A percentile compares a stretch with the other conserved stretches of the same genome.
phyloP scores from a whole-genome alignment of 2,113 vertebrate species.

The Philantomba maxwellii region DNA sequence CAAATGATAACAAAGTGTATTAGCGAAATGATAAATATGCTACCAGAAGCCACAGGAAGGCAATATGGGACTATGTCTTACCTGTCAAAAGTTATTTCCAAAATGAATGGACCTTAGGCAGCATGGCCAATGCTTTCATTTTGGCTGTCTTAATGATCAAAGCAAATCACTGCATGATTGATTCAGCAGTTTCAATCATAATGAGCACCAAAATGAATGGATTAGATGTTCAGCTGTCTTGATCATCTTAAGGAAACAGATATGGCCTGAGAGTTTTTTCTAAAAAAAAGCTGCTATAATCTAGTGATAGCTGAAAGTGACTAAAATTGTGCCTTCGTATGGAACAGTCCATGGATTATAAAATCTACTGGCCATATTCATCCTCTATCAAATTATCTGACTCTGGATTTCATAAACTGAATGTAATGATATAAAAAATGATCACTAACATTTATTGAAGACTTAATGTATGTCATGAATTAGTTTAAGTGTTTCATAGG shows the following conservation, averaged over 20 bases:
- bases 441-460: not conserved
- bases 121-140: slow-evolving; percentile 61
- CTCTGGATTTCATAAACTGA: slow-evolving; percentile 14
- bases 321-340: not conserved
- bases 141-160: slow-evolving; percentile 65
- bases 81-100: slow-evolving; percentile 68
- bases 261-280: not conserved
- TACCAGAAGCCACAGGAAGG: slow-evolving; percentile 47
- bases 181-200: slow-evolving; percentile 67
- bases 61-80: slow-evolving; percentile 37
- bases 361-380: not conserved
- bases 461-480: not conserved
- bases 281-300: not conserved
- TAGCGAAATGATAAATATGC: slow-evolving; percentile 46
- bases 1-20: slow-evolving; percentile 54
- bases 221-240: slow-evolving; percentile 61
- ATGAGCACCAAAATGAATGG: slow-evolving; percentile 52
- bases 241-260: slow-evolving; percentile 57
- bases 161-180: slow-evolving; percentile 56
- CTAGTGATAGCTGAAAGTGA: not conserved
- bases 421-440: not conserved
- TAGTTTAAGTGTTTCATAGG: not conserved
- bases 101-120: slow-evolving; percentile 58
- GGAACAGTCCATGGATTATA: not conserved
- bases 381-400: not conserved